A percentile compares a stretch with the other conserved stretches of the same genome.
phyloP scores from a whole-genome alignment of 2,888 invertebrate genomes.

The Ennomos fuscantarius region DNA sequence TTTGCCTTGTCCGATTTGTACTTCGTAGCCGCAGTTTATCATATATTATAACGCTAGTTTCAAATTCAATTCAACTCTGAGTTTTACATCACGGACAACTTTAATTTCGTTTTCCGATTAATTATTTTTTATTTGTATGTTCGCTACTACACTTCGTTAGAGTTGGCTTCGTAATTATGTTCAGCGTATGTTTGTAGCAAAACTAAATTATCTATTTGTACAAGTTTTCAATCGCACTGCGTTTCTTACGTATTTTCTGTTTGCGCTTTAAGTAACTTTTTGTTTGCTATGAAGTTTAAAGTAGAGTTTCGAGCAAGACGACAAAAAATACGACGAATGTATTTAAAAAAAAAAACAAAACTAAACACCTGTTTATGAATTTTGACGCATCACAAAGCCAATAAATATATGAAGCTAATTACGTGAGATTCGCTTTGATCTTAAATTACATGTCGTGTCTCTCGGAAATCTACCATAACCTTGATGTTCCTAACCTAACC shows the following conservation, averaged over 20 bases:
- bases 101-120: constrained; percentile 42
- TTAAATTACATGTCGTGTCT: no score
- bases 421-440: no score
- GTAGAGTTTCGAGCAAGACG: no score
- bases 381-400: no score
- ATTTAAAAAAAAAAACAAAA: no score
- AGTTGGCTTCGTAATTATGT: constrained; percentile 51
- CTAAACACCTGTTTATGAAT: no score
- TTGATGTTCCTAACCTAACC: no score
- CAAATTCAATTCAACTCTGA: constrained; percentile 50
- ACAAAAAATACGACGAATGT: no score
- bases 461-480: no score
- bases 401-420: no score
- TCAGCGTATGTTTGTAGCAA: constrained; percentile 31
- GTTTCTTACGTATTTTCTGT: constrained; percentile 20
- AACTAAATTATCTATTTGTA: constrained; percentile 25
- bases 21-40: constrained; percentile 58
- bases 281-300: constrained; percentile 22
- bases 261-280: constrained; percentile 29
- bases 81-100: constrained; percentile 45
- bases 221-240: constrained; percentile 21
- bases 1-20: constrained; percentile 65
- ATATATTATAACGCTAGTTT: constrained; percentile 49
- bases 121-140: constrained; percentile 18
- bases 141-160: constrained; percentile 31